A percentile compares a stretch with the other conserved stretches of the same genome.
Conservation (phyloP, 2,113 vertebrate genomes). For the Daphoenositta chrysoptera region DNA sequence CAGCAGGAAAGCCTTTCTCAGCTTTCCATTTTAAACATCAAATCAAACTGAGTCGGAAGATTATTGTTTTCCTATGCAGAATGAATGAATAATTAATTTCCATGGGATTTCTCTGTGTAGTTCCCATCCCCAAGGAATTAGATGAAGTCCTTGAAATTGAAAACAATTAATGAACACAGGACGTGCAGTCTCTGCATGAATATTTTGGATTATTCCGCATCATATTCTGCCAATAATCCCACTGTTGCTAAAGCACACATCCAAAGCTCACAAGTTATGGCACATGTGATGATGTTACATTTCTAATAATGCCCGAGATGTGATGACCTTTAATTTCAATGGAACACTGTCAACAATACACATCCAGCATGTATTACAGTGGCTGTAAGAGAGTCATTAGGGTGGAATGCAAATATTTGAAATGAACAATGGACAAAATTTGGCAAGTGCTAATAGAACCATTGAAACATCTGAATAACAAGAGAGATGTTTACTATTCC, state of each 20-base stretch:
- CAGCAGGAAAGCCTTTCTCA: neutral
- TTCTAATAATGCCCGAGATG: neutral
- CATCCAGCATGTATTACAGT: neutral
- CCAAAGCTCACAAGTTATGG: neutral
- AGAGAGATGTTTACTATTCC: neutral
- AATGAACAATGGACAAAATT: neutral
- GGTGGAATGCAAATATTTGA: neutral
- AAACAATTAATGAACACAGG: neutral
- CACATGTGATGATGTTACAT: neutral
- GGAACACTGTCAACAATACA: neutral
- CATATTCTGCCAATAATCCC: neutral
- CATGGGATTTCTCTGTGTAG: neutral
- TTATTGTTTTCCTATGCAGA: neutral
- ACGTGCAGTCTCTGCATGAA: neutral
- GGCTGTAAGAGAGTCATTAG: neutral
- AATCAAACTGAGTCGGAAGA: neutral
- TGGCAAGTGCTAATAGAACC: neutral
- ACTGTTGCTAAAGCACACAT: neutral
- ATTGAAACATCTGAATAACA: neutral
- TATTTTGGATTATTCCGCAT: neutral
- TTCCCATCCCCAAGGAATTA: neutral
- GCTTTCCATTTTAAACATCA: neutral
- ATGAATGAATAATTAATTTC: neutral
- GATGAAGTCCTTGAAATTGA: neutral
- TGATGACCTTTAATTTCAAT: neutral